phyloP scores from a whole-genome alignment of 2,113 vertebrate genomes.

The Cricetomys ansorgei region DNA sequence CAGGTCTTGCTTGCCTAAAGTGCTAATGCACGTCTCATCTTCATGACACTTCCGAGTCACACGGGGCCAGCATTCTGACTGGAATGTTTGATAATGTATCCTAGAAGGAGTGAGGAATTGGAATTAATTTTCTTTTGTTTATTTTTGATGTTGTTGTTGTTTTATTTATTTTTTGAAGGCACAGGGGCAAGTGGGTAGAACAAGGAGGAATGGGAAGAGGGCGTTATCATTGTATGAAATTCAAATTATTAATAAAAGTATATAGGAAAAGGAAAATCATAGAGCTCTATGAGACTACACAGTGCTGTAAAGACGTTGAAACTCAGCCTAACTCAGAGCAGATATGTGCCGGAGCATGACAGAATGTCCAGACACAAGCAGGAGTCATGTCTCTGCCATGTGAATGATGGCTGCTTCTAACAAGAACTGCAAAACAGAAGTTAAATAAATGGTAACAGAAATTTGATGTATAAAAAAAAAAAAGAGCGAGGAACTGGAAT shows the following conservation, averaged over 20 bases:
- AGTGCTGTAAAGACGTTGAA: too few relatives aligned
- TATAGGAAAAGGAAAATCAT: neutral
- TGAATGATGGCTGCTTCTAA: neutral
- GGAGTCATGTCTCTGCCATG: neutral
- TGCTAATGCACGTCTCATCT: slow-evolving; percentile 86
- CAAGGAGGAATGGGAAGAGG: too few relatives aligned
- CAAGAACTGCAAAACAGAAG: neutral
- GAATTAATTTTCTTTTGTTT: too few relatives aligned
- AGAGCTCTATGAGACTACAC: neutral
- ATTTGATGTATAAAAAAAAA: too few relatives aligned
- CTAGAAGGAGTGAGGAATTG: too few relatives aligned
- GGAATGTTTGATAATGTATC: slow-evolving; percentile 85
- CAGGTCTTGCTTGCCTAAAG: slow-evolving; percentile 82
- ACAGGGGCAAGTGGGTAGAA: too few relatives aligned
- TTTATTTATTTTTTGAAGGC: too few relatives aligned
- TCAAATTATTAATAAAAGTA: too few relatives aligned
- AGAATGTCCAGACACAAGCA: neutral
- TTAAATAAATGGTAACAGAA: neutral
- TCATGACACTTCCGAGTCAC: slow-evolving; percentile 82
- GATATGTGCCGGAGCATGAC: too few relatives aligned
- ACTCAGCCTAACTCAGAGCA: too few relatives aligned
- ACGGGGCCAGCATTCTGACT: slow-evolving; percentile 89
- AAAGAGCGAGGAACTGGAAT: neutral
- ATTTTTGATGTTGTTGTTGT: too few relatives aligned
- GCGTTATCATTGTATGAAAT: too few relatives aligned